These are phyloP conservation scores for Gallirallus australis DNA, from an alignment of 2,797 vertebrate genomes.

Conservation along the genomic window DNA sequence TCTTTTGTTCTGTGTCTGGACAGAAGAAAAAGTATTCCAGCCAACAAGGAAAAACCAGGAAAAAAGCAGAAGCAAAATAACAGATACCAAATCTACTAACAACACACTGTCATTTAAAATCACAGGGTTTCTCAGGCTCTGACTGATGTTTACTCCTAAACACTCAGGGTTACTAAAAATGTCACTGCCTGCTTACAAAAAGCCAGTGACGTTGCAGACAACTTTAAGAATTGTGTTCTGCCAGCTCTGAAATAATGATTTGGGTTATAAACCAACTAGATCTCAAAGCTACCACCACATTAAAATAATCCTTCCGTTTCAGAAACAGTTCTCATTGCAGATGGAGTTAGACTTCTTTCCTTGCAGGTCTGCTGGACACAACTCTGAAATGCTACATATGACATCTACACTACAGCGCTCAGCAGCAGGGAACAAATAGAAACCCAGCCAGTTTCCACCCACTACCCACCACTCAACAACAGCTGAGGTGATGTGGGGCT, in stretches of 20 bases:
- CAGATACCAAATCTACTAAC: neutral
- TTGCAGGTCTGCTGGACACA: neutral
- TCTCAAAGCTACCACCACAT: neutral
- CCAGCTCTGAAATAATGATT: neutral
- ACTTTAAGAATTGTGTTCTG: neutral
- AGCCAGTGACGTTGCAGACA: neutral
- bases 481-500: rapidly evolving
- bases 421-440: neutral
- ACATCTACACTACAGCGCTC: neutral
- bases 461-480: neutral
- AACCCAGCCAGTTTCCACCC: neutral
- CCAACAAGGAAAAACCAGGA: neutral
- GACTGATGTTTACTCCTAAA: neutral
- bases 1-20: neutral
- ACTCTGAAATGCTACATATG: neutral
- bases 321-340: neutral
- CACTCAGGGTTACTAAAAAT: neutral
- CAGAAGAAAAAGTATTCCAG: neutral
- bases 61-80: neutral
- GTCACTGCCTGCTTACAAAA: neutral
- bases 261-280: neutral
- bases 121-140: neutral
- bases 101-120: neutral
- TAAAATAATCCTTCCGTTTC: neutral
- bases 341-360: neutral